Base-by-base conservation (phyloP, 2,797 vertebrate genomes). In the Margarornis squamiger region DNA sequence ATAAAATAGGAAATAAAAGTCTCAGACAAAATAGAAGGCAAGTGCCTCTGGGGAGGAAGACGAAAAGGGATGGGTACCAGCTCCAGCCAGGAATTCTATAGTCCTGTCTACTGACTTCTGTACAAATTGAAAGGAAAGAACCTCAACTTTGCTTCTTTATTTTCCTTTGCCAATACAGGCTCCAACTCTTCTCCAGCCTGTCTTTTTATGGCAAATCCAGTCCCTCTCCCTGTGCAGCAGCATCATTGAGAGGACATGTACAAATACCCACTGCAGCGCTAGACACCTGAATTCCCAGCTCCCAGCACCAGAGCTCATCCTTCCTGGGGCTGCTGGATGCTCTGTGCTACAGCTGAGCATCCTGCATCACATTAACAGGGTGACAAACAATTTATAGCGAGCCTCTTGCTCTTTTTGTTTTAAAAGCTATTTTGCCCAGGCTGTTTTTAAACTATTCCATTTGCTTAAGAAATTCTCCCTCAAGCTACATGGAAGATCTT, bases 211-310 rank as follows among this genome's bases (percentile, higher is more conserved):
- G 18, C 4, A 16, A 12, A 5, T 17, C 26, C 51, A 12, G 7
- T 3, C 15, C 9, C 4, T 10, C 21, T 62, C 10, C 22, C 32
- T 6, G 0, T 1, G 11, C n/a, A 62, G 38, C 48, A 43, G 61
- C 19, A 51, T 34, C 36, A 3, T 15, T 30, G 14, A 41, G 48
- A 58, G 34, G 29, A 26, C 15, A 8, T 2, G 7, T 0, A n/a
- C 8, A 45, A n/a, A 45, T 45, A 20, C 5, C 51, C 52, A 4
- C 43, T 18, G 45, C 19, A 72, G 79, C 45, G 55, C 30, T 16
- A n/a, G n/a, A 20, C 5, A 12, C 5, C 0, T 1, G 6, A 61
- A 20, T 1, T 58, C 23, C 73, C 8, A 46, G 34, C 43, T 45
- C 43, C 43, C 45, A 45, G 45, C 43, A 20, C 43, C 20, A 21